Evolutionary conservation across 2,888 invertebrate genomes (phyloP).

Genomic region (Norana najaformis): DNA sequence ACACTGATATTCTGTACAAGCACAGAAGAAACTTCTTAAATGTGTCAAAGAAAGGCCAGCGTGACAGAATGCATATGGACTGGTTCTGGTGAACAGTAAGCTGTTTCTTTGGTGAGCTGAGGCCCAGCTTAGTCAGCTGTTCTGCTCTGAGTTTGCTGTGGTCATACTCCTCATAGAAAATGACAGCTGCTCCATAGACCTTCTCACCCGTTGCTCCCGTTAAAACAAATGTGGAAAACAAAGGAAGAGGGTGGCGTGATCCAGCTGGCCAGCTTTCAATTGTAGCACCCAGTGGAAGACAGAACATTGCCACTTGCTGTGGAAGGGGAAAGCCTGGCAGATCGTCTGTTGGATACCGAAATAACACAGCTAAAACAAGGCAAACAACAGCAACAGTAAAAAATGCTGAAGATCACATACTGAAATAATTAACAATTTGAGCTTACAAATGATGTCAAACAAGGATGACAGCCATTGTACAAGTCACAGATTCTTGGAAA

Average conservation of each 20-base stretch:
- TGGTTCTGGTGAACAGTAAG: conserved; percentile 23
- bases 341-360: conserved; percentile 31
- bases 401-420: background rate
- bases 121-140: conserved; percentile 25
- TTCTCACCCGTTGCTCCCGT: conserved; percentile 26
- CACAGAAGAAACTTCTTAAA: conserved; percentile 33
- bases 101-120: conserved; percentile 19
- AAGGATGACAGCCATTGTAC: background rate
- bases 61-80: conserved; percentile 32
- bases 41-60: conserved; percentile 33
- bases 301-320: conserved; percentile 30
- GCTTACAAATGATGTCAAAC: background rate
- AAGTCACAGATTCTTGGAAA: background rate
- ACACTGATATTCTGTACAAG: conserved; percentile 35
- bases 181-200: conserved; percentile 31
- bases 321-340: conserved; percentile 24
- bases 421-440: background rate
- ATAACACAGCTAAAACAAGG: conserved; percentile 29
- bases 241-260: conserved; percentile 32
- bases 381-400: background rate
- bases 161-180: conserved; percentile 34
- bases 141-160: conserved; percentile 3
- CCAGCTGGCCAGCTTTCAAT: conserved; percentile 33
- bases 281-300: conserved; percentile 34
- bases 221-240: conserved; percentile 35